Conservation (phyloP, 2,113 vertebrate species). For the Chunga burmeisteri region DNA sequence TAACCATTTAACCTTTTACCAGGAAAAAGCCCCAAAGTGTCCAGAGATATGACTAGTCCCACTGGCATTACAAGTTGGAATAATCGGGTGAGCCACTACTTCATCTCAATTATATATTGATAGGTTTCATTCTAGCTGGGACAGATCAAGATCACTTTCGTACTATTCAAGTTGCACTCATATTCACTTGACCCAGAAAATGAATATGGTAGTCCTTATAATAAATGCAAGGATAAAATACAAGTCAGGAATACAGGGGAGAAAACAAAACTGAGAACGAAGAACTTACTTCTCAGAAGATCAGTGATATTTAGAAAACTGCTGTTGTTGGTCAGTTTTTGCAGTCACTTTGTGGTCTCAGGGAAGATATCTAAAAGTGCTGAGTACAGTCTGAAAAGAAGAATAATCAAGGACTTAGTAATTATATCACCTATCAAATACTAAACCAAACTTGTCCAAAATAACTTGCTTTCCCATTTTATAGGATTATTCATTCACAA, state of each 20-base stretch:
- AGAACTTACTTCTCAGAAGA: conserved; percentile 44
- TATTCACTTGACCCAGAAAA: neutral
- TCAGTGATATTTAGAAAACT: neutral
- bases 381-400: conserved; percentile 38
- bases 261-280: neutral
- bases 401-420: neutral
- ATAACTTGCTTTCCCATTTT: neutral
- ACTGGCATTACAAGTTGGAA: neutral
- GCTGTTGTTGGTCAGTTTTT: neutral
- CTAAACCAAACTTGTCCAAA: neutral
- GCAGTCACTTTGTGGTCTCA: neutral
- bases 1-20: neutral
- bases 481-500: neutral
- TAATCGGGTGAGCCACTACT: neutral
- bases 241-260: neutral
- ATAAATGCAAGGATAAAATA: neutral
- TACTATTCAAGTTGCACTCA: neutral
- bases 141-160: neutral
- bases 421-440: neutral
- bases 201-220: neutral
- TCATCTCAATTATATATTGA: neutral
- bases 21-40: neutral
- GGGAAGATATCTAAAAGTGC: neutral
- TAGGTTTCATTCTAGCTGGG: neutral
- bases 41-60: neutral